phyloP scores from a whole-genome alignment of 2,888 invertebrate genomes.

The Andrena minutula region DNA sequence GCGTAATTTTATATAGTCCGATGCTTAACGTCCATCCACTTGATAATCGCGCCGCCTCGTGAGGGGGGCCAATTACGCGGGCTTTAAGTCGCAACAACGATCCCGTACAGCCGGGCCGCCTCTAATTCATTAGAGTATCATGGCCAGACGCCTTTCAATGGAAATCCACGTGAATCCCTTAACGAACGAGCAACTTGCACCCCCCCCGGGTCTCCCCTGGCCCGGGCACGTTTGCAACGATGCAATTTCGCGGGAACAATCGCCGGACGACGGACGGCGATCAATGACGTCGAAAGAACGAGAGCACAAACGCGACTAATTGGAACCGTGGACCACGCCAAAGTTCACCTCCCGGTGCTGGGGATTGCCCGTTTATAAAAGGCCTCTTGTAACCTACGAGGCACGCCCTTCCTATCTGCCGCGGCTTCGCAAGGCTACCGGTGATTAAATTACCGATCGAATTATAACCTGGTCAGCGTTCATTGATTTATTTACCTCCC shows the following conservation, averaged over 20 bases:
- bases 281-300: constrained; percentile 49
- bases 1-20: constrained; percentile 65
- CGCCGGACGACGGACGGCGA: constrained; percentile 38
- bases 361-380: constrained; percentile 49
- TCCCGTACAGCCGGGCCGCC: not conserved
- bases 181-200: constrained; percentile 28
- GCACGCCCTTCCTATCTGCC: constrained; percentile 8
- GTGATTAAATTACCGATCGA: constrained; percentile 51
- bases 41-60: constrained; percentile 51
- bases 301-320: constrained; percentile 48
- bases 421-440: constrained; percentile 18
- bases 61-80: constrained; percentile 23
- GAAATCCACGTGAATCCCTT: constrained; percentile 18
- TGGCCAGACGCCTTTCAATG: constrained; percentile 4
- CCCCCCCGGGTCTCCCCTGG: not conserved
- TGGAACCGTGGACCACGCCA: constrained; percentile 35
- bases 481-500: constrained; percentile 50
- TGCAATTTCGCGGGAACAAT: constrained; percentile 49
- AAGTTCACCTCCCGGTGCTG: constrained; percentile 23
- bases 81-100: constrained; percentile 27
- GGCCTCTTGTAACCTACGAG: constrained; percentile 42
- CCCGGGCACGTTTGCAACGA: constrained; percentile 2
- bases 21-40: constrained; percentile 64
- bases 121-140: constrained; percentile 31
- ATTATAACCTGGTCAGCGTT: constrained; percentile 36